These are phyloP conservation scores for Ridgeia piscesae DNA, from an alignment of 1,140 invertebrate species.

Conservation along the genomic window DNA sequence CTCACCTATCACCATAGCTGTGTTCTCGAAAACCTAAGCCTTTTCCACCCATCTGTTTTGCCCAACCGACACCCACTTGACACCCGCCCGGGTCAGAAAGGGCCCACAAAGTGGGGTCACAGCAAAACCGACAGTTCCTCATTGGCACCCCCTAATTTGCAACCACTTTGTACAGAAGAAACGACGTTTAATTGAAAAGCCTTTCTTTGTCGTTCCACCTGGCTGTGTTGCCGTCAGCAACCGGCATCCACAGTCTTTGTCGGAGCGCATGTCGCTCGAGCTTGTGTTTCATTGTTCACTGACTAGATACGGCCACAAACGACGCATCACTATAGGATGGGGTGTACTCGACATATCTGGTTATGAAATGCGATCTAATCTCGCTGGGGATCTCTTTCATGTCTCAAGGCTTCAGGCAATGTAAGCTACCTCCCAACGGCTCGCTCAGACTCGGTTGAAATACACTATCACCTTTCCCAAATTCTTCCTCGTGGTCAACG, in stretches of 20 bases:
- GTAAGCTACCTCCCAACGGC: background rate
- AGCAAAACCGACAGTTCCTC: background rate
- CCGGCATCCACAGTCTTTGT: background rate
- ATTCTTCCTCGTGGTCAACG: background rate
- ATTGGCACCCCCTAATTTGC: background rate
- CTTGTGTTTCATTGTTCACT: no score
- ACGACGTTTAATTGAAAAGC: slow-evolving; percentile 1
- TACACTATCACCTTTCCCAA: background rate
- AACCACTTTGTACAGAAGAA: background rate
- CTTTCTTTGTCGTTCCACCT: background rate
- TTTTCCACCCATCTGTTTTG: background rate
- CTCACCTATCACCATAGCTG: background rate
- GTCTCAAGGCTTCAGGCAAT: background rate
- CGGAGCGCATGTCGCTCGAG: no score
- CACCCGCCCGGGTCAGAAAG: background rate
- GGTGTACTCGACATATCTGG: background rate
- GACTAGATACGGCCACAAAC: background rate
- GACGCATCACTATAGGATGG: background rate
- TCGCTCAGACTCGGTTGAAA: background rate
- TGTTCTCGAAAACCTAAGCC: background rate
- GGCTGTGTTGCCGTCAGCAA: background rate
- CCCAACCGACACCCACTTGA: background rate
- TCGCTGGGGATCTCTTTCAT: background rate
- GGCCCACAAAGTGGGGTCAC: background rate
- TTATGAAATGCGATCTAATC: background rate